Percentiles rank a stretch among this genome's conserved stretches.
phyloP scores from a whole-genome alignment of 92 coral and sea anemone genomes.

The Phenganax subtilis region DNA sequence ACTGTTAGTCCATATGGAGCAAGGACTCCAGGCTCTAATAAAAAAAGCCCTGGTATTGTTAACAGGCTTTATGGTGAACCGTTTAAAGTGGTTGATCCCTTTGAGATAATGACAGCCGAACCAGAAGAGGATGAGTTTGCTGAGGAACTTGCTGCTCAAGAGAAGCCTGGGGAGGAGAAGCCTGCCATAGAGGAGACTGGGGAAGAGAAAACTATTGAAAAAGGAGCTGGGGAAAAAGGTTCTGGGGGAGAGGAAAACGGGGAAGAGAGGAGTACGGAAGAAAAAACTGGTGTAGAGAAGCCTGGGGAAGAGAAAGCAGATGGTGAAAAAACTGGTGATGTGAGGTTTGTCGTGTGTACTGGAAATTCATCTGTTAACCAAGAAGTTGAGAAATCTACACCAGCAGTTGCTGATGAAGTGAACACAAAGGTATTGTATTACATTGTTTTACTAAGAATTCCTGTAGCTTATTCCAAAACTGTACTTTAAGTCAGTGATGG shows the following conservation, averaged over 20 bases:
- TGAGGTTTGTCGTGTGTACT: no score
- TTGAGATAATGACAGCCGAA: slow-evolving; percentile 11
- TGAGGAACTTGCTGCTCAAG: neutral
- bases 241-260: neutral
- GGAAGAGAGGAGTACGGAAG: neutral
- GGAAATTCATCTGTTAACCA: no score
- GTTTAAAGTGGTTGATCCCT: slow-evolving; percentile 4
- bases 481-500: no score
- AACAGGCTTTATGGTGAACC: neutral
- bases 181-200: neutral
- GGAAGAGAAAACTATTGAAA: neutral
- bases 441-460: no score
- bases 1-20: neutral
- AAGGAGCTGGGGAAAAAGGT: neutral
- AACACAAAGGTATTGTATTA: no score
- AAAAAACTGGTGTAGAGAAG: neutral
- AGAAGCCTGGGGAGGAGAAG: neutral
- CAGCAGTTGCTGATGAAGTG: no score
- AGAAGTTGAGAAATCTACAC: no score
- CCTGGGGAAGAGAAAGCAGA: neutral
- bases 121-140: slow-evolving; percentile 11
- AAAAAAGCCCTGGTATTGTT: neutral
- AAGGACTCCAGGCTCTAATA: neutral
- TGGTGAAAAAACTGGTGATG: no score
- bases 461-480: no score